Base-by-base conservation (phyloP, 2,113 vertebrate genomes). In the Alces alces region DNA sequence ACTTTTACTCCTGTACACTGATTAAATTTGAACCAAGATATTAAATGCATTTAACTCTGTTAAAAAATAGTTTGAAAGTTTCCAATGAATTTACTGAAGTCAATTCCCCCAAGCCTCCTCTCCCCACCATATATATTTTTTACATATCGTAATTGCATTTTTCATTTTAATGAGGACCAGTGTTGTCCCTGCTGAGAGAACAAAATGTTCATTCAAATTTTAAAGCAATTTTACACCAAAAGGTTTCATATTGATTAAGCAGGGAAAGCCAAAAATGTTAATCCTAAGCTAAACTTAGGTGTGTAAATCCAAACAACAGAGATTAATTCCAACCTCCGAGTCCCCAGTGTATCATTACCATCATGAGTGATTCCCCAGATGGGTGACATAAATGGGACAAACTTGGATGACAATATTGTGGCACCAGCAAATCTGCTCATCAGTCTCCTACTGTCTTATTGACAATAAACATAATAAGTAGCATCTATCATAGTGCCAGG, bases 151-250 rank as follows among this genome's bases (percentile, higher is more conserved):
- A 90, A 91, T 25, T 33, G 87, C 21, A 83, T n/a, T 88, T 97
- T 97, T 61, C 54, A 89, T 94, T 93, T 94, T 83, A 91, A 90
- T 78, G 64, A 97, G 30, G 45, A 54, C 13, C 45, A 94, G 52
- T 61, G 64, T 50, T 95, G 27, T 91, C 33, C 79, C 76, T 52
- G 14, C 52, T 17, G 12, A 92, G 50, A 73, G 8, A 78, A 82
- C 52, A 96, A 90, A 93, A 93, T 21, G 19, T 86, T 96, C 78
- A 92, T 89, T 97, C 52, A 85, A 96, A 66, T 85, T 94, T 83
- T 93, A 95, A 94, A 98, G 61, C 21, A 92, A 96, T 66, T 89
- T 88, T 95, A 10, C 52, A 92, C 30, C 79, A 82, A 95, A 97
- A 96, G 11, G 16, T 78, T 93, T 89, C 80, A 54, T 27, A 86